These are phyloP conservation scores for Heliothis virescens DNA, from an alignment of 1,140 invertebrate genomes.

Conservation along the genomic window DNA sequence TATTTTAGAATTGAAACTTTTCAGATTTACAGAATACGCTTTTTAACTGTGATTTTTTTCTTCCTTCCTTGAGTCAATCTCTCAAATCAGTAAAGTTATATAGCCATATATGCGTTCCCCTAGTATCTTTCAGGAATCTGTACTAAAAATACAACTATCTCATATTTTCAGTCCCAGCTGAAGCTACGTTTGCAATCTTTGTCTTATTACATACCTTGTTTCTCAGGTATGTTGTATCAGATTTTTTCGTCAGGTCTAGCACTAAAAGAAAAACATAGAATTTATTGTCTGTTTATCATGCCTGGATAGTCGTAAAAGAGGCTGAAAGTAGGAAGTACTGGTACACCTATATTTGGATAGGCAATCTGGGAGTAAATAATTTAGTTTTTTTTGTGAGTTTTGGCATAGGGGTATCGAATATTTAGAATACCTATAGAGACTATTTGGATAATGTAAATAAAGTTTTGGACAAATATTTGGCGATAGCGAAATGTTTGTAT, in stretches of 20 bases:
- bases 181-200: conserved; percentile 3
- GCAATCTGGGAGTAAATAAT: conserved; percentile 28
- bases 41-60: too few relatives aligned
- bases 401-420: too few relatives aligned
- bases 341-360: neutral
- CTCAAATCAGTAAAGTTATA: too few relatives aligned
- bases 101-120: neutral
- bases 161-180: neutral
- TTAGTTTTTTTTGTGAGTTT: neutral
- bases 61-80: too few relatives aligned
- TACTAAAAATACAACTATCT: neutral
- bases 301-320: conserved; percentile 21
- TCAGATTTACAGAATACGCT: too few relatives aligned
- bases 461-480: too few relatives aligned
- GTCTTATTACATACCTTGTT: conserved; percentile 26
- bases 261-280: conserved; percentile 33
- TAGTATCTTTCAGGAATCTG: neutral
- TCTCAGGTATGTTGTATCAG: conserved; percentile 1
- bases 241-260: conserved; percentile 12
- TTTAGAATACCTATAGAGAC: too few relatives aligned
- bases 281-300: conserved; percentile 34
- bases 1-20: too few relatives aligned
- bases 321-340: conserved; percentile 7
- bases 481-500: too few relatives aligned
- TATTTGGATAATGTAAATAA: too few relatives aligned